Evolutionary conservation across 2,888 invertebrate species (phyloP).

Genomic region (Tolmerus cingulatus): DNA sequence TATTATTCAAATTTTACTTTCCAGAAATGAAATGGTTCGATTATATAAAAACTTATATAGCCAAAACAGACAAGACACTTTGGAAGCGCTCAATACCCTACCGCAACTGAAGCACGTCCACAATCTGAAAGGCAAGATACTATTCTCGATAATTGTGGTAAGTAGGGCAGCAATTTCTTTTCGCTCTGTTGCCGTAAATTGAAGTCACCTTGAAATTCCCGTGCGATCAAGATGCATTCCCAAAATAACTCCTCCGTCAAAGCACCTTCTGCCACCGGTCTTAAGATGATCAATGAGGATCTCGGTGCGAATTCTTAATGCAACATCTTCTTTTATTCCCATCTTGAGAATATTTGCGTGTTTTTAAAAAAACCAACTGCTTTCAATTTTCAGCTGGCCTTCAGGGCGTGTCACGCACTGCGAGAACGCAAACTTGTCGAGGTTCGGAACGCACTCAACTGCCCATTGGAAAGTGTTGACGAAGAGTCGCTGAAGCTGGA

Average conservation of each 20-base stretch:
- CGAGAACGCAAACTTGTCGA: slow-evolving; percentile 78
- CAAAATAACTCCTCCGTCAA: neutral
- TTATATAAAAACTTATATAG: slow-evolving; percentile 87
- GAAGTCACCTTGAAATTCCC: slow-evolving; percentile 1
- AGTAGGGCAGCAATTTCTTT: slow-evolving; percentile 62
- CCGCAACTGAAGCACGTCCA: slow-evolving; percentile 83
- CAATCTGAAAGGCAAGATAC: slow-evolving; percentile 91
- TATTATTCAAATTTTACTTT: slow-evolving; percentile 50
- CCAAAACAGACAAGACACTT: slow-evolving; percentile 81
- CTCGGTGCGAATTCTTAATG: neutral
- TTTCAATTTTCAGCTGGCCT: slow-evolving; percentile 71
- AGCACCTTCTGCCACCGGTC: neutral
- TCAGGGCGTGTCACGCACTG: slow-evolving; percentile 75
- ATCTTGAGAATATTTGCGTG: slow-evolving; percentile 5
- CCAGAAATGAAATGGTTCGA: slow-evolving; percentile 73
- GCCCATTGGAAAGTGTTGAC: slow-evolving; percentile 62
- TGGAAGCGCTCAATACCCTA: slow-evolving; percentile 85
- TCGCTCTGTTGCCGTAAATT: slow-evolving; percentile 1
- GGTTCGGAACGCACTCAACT: slow-evolving; percentile 71
- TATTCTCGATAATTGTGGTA: slow-evolving; percentile 96
- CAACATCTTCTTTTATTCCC: neutral
- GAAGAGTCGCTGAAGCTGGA: slow-evolving; percentile 65
- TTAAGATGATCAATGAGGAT: neutral
- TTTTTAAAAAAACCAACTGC: neutral
- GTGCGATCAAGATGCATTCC: neutral